Conservation (phyloP, 2,113 vertebrate species). For the Mesocricetus auratus region DNA sequence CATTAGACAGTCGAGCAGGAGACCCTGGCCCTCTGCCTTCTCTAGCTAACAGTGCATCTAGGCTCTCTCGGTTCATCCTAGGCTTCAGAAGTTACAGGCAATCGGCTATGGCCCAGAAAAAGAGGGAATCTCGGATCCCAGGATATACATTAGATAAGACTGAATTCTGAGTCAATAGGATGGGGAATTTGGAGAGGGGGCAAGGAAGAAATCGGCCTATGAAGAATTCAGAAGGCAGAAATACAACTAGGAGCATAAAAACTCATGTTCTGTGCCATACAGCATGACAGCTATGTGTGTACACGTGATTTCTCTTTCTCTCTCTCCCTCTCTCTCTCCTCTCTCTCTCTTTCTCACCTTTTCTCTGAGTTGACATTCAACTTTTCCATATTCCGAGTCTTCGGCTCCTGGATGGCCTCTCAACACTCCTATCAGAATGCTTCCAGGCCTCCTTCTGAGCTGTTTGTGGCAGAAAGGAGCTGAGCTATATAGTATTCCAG, state of each 20-base stretch:
- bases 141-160: neutral
- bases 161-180: neutral
- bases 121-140: neutral
- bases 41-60: no score
- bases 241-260: neutral
- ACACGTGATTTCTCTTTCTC: no score
- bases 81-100: neutral
- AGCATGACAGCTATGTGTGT: fast-evolving
- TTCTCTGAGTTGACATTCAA: neutral
- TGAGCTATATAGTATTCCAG: neutral
- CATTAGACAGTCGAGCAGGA: neutral
- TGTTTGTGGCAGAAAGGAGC: neutral
- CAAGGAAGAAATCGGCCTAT: neutral
- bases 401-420: neutral
- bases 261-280: neutral
- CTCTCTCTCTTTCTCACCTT: neutral
- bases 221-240: neutral
- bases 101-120: neutral
- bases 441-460: neutral
- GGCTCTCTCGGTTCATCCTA: neutral
- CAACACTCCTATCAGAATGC: neutral
- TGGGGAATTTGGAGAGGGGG: no score
- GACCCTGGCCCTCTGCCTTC: neutral
- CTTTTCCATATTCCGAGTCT: neutral
- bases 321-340: no score